Conservation (phyloP, 2,888 invertebrate species). For the Geophilus truncorum region DNA sequence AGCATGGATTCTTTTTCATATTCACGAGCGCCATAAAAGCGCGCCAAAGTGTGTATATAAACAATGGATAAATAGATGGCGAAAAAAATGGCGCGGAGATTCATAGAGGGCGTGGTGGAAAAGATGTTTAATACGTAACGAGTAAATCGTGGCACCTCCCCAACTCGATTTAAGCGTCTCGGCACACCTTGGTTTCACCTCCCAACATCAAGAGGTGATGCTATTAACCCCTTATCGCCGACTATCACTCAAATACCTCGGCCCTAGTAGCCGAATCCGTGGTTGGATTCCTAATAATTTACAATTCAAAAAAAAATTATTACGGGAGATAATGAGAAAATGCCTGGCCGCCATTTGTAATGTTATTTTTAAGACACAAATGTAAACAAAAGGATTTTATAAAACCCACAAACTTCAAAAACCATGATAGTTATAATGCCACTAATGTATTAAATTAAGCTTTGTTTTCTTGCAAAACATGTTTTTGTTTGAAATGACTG, state of each 20-base stretch:
- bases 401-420: too few relatives aligned
- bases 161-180: neutral
- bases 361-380: too few relatives aligned
- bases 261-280: slow-evolving; percentile 20
- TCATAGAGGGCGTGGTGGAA: neutral
- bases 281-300: neutral
- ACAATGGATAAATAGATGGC: neutral
- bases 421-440: too few relatives aligned
- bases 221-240: slow-evolving; percentile 30
- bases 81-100: neutral
- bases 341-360: too few relatives aligned
- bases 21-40: neutral
- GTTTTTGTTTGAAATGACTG: too few relatives aligned
- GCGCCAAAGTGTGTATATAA: neutral
- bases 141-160: neutral
- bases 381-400: too few relatives aligned
- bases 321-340: too few relatives aligned
- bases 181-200: neutral
- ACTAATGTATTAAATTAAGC: too few relatives aligned
- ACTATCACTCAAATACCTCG: neutral
- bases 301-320: too few relatives aligned
- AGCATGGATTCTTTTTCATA: neutral
- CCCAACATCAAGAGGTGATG: neutral
- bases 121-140: neutral
- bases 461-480: too few relatives aligned